Percentiles rank a stretch among this genome's conserved stretches.
phyloP scores from a whole-genome alignment of 2,888 invertebrate species.

The Lacanobia oleracea region DNA sequence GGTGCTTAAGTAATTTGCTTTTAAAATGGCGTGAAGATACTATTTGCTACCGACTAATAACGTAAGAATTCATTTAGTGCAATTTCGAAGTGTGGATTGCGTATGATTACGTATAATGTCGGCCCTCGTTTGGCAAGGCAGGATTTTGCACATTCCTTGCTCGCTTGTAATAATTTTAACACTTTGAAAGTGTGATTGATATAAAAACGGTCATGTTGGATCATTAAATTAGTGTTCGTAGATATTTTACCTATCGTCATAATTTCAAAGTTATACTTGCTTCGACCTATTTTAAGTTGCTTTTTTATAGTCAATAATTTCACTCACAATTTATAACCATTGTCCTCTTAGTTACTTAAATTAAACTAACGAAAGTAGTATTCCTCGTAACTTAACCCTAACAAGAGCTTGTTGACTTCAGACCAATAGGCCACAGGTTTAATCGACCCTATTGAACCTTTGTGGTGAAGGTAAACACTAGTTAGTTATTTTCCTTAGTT shows the following conservation, averaged over 20 bases:
- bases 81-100: constrained; percentile 73
- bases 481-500: constrained; percentile 12
- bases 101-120: constrained; percentile 75
- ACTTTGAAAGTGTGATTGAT: constrained; percentile 19
- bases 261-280: no score
- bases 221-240: constrained; percentile 2
- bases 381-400: constrained; percentile 4
- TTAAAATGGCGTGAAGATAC: constrained; percentile 34
- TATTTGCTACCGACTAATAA: constrained; percentile 75
- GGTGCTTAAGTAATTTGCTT: constrained; percentile 13
- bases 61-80: constrained; percentile 68
- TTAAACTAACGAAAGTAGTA: background rate
- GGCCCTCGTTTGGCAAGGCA: constrained; percentile 61
- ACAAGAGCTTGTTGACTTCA: constrained; percentile 25
- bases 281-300: no score
- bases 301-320: no score
- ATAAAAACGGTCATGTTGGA: constrained; percentile 24
- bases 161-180: constrained; percentile 54
- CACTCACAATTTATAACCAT: no score
- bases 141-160: constrained; percentile 63
- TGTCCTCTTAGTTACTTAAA: background rate
- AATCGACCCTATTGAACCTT: constrained; percentile 37
- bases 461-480: constrained; percentile 26
- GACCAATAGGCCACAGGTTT: constrained; percentile 28
- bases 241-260: no score